phyloP scores from a whole-genome alignment of 1,140 invertebrate species.

The Cherax destructor region DNA sequence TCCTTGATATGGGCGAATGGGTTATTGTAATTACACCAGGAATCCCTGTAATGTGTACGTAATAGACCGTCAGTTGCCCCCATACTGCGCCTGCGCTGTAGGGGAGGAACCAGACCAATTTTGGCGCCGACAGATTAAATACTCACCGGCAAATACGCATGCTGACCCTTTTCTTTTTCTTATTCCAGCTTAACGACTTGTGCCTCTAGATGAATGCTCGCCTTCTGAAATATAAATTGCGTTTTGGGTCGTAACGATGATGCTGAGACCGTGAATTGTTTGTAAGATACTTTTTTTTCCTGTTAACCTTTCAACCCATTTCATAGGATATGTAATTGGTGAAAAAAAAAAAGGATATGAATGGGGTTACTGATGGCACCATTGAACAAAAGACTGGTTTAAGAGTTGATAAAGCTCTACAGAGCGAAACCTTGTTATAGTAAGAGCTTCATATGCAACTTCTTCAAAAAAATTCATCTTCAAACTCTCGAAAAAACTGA shows the following conservation, averaged over 20 bases:
- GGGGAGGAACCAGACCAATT: slow-evolving; percentile 27
- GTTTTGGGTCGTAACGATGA: slow-evolving; percentile 1
- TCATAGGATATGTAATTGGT: neutral
- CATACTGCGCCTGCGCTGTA: slow-evolving; percentile 18
- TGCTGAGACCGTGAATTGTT: neutral
- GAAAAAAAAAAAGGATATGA: too few relatives aligned
- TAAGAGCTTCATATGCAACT: too few relatives aligned
- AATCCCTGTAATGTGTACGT: slow-evolving; percentile 33
- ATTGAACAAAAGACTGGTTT: too few relatives aligned
- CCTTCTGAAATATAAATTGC: slow-evolving; percentile 6
- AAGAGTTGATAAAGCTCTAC: too few relatives aligned
- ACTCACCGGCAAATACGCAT: slow-evolving; percentile 41
- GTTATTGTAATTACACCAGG: slow-evolving; percentile 30
- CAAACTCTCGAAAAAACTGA: too few relatives aligned
- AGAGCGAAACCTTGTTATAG: too few relatives aligned
- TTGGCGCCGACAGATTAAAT: slow-evolving; percentile 39
- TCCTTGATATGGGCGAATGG: neutral
- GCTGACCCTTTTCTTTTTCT: slow-evolving; percentile 6
- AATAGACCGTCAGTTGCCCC: slow-evolving; percentile 23
- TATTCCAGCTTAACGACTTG: slow-evolving; percentile 23
- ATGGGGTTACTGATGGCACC: too few relatives aligned
- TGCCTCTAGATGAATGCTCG: slow-evolving; percentile 11
- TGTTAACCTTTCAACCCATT: too few relatives aligned
- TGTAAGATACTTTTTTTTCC: too few relatives aligned
- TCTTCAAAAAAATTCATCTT: too few relatives aligned